Evolutionary conservation across 2,888 invertebrate genomes (phyloP).

Genomic region (Drosophila nigritarsus): DNA sequence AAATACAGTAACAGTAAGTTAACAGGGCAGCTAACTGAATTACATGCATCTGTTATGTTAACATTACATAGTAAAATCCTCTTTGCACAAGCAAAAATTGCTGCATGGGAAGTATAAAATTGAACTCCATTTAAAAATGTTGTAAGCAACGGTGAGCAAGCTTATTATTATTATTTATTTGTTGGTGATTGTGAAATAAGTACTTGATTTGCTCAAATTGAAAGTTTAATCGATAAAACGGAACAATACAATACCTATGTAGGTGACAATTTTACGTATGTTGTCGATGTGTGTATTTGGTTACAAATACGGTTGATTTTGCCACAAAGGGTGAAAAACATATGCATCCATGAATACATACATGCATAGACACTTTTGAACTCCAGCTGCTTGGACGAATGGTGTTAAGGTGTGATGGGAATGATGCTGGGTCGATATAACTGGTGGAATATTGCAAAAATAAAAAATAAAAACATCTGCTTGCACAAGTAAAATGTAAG

Average conservation of each 20-base stretch:
- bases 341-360: background rate
- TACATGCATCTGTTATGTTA: conserved; percentile 32
- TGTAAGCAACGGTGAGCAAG: conserved; percentile 51
- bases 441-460: background rate
- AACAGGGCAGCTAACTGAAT: conserved; percentile 10
- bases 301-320: conserved; percentile 26
- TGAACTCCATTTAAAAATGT: conserved; percentile 38
- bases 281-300: conserved; percentile 23
- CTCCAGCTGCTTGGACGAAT: conserved; percentile 31
- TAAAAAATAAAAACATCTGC: background rate
- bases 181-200: conserved; percentile 2
- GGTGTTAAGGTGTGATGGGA: conserved; percentile 8
- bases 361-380: conserved; percentile 1
- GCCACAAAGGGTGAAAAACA: conserved; percentile 39
- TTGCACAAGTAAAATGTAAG: conserved; percentile 7
- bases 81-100: conserved; percentile 44
- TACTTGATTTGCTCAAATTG: conserved; percentile 7
- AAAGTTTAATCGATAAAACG: background rate
- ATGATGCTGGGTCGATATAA: conserved; percentile 24
- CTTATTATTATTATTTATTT: conserved; percentile 4
- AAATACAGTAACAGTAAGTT: conserved; percentile 2
- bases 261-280: conserved; percentile 8
- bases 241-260: background rate
- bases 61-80: conserved; percentile 46
- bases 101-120: conserved; percentile 34